These are phyloP conservation scores for Hipposideros armiger DNA, from an alignment of 2,113 vertebrate genomes.

Conservation along the genomic window DNA sequence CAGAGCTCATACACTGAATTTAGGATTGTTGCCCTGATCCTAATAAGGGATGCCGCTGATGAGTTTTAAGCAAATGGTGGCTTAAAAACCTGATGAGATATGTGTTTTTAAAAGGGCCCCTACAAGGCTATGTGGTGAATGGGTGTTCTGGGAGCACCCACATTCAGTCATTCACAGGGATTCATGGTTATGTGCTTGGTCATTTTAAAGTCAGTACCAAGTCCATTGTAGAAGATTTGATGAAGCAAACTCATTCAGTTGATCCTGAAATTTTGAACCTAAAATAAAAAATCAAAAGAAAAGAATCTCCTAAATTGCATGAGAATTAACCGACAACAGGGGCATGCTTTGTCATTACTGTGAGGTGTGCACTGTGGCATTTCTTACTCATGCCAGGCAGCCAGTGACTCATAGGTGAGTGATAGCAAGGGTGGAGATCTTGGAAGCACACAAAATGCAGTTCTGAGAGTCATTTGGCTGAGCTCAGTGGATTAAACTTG, in stretches of 20 bases:
- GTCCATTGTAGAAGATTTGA: background rate
- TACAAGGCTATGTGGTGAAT: background rate
- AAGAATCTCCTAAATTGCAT: background rate
- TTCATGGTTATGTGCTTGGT: background rate
- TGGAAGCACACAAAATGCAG: background rate
- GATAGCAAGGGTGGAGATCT: background rate
- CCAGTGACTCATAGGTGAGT: conserved; percentile 54
- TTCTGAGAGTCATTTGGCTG: background rate
- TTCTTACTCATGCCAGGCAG: background rate
- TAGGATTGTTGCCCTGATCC: background rate
- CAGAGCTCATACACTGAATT: background rate
- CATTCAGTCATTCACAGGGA: background rate
- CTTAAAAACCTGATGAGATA: background rate
- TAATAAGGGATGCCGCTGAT: background rate
- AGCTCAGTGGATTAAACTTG: background rate
- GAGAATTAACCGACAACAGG: background rate
- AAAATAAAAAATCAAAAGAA: background rate
- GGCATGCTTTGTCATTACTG: background rate
- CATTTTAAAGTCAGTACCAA: background rate
- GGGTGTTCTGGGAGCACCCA: background rate
- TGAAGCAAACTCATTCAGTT: background rate
- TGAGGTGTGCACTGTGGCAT: background rate
- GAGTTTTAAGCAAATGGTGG: background rate
- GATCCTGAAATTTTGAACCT: background rate
- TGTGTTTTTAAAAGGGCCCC: background rate